Evolutionary conservation across 2,888 invertebrate genomes (phyloP).

Genomic region (Lycaena phlaeas): DNA sequence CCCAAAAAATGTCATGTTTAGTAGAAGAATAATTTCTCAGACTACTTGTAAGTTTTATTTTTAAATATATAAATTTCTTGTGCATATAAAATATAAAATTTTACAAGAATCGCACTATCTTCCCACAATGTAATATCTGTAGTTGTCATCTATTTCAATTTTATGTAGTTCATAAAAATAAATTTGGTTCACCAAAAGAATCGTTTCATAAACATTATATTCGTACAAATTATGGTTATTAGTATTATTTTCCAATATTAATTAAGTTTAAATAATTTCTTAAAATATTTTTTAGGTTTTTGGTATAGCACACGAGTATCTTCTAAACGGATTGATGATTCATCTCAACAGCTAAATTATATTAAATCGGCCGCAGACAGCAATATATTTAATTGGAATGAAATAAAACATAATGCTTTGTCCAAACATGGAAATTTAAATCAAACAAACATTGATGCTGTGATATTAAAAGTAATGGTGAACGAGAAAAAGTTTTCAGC

Average conservation of each 20-base stretch:
- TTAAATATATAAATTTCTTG: no score
- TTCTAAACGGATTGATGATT: constrained; percentile 2
- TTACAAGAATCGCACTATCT: no score
- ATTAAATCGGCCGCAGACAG: constrained; percentile 31
- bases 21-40: constrained; percentile 10
- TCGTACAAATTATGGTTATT: no score
- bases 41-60: neutral
- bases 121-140: no score
- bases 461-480: constrained; percentile 69
- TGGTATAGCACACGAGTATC: constrained; percentile 8
- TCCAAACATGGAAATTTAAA: constrained; percentile 44
- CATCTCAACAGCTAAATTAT: constrained; percentile 38
- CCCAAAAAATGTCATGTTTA: constrained; percentile 11
- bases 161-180: neutral
- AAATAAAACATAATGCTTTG: constrained; percentile 51
- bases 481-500: constrained; percentile 46
- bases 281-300: constrained; percentile 13
- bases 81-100: no score
- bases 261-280: no score
- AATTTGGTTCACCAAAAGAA: no score
- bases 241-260: no score
- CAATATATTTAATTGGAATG: constrained; percentile 43
- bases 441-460: constrained; percentile 72
- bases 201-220: no score
- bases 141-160: no score